These are phyloP conservation scores for Tetheella fluctuosa DNA, from an alignment of 2,888 invertebrate species.

Conservation along the genomic window DNA sequence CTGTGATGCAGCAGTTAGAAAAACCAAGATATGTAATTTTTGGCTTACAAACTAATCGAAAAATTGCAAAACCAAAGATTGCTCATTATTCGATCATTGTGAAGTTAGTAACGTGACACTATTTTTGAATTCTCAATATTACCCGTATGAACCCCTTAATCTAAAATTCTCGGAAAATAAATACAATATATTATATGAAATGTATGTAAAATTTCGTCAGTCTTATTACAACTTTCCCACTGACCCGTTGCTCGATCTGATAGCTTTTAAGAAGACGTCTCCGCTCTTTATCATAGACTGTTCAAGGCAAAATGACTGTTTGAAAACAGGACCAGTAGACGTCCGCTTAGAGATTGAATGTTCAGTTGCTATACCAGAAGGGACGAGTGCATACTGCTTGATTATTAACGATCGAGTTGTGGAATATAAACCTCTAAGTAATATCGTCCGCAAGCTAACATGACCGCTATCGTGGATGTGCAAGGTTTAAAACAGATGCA, in stretches of 20 bases:
- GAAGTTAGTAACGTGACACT: too few species aligned
- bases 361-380: slow-evolving; percentile 26
- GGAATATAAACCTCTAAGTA: slow-evolving; percentile 32
- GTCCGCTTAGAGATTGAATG: slow-evolving; percentile 37
- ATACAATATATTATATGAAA: slow-evolving; percentile 35
- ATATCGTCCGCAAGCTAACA: slow-evolving; percentile 29
- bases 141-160: slow-evolving; percentile 27
- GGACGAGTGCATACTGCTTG: slow-evolving; percentile 35
- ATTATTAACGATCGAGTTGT: slow-evolving; percentile 34
- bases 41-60: too few species aligned
- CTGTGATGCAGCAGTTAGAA: too few species aligned
- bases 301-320: slow-evolving; percentile 33
- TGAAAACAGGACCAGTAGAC: slow-evolving; percentile 36
- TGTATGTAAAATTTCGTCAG: slow-evolving; percentile 36
- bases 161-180: slow-evolving; percentile 31
- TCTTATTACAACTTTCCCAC: slow-evolving; percentile 30
- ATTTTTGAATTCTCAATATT: too few species aligned
- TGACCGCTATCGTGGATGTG: slow-evolving; percentile 18
- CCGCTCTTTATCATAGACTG: slow-evolving; percentile 37
- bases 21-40: too few species aligned
- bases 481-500: slow-evolving; percentile 22
- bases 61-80: too few species aligned
- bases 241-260: slow-evolving; percentile 30
- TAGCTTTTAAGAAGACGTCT: slow-evolving; percentile 28
- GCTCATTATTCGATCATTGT: too few species aligned